Evolutionary conservation across 2,888 invertebrate genomes (phyloP).

Genomic region (Clanis bilineata): DNA sequence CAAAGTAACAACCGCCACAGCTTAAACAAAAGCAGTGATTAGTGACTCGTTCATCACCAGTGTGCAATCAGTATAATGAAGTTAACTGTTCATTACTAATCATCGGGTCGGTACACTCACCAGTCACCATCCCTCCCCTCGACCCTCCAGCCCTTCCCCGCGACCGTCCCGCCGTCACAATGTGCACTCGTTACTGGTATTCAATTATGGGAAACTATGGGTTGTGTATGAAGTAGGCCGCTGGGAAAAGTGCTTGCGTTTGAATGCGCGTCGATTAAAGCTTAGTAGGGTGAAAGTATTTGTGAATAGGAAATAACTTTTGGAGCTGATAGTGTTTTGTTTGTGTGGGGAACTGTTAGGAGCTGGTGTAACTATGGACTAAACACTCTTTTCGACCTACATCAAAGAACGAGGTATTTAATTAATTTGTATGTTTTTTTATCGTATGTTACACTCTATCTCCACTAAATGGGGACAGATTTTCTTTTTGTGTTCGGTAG

Average conservation of each 20-base stretch:
- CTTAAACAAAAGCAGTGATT: conserved; percentile 2
- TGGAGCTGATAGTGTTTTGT: too few species aligned
- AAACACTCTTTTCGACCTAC: too few species aligned
- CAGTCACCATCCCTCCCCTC: not conserved
- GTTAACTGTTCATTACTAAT: conserved; percentile 13
- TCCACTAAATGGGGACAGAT: too few species aligned
- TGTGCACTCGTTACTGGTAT: conserved; percentile 11
- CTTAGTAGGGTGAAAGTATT: not conserved
- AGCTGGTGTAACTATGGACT: too few species aligned
- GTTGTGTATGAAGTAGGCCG: not conserved
- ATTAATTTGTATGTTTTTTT: too few species aligned
- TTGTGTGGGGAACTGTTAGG: too few species aligned
- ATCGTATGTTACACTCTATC: too few species aligned
- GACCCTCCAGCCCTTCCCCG: not conserved
- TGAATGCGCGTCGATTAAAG: not conserved
- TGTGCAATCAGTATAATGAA: conserved; percentile 13
- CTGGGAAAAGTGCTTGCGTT: not conserved
- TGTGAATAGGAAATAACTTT: not conserved
- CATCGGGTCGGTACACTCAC: not conserved
- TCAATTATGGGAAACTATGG: conserved; percentile 12
- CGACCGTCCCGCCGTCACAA: not conserved
- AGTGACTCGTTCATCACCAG: conserved; percentile 9
- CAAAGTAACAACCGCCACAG: not conserved
- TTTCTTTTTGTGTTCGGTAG: too few species aligned
- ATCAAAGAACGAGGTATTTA: too few species aligned